Percentiles rank a stretch among this genome's conserved stretches.
These are phyloP conservation scores for Alcedo atthis DNA, from an alignment of 2,797 vertebrate species.

Conservation along the genomic window DNA sequence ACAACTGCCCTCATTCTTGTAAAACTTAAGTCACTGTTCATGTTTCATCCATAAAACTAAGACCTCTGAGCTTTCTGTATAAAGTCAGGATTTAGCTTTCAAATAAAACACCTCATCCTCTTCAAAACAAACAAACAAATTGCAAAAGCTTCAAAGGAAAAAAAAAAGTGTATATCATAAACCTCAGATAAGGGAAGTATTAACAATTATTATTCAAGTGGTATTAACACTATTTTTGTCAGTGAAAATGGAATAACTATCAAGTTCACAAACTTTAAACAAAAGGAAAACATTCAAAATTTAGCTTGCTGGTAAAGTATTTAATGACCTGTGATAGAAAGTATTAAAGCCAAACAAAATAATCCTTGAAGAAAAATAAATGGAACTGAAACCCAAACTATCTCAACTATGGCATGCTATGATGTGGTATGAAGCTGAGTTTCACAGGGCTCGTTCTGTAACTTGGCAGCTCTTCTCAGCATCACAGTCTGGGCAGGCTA, in stretches of 20 bases:
- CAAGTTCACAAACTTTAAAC: background rate
- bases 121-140: background rate
- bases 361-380: background rate
- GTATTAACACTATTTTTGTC: background rate
- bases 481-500: rapidly evolving
- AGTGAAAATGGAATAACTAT: background rate
- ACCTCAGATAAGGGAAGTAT: background rate
- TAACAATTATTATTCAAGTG: background rate
- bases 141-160: background rate
- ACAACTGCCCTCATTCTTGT: background rate
- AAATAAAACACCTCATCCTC: background rate
- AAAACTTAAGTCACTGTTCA: background rate
- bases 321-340: background rate
- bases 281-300: background rate
- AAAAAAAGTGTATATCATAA: background rate
- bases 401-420: background rate
- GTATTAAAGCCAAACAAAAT: background rate
- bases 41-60: background rate
- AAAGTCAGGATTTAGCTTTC: background rate
- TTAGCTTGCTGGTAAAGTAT: background rate
- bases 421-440: rapidly evolving
- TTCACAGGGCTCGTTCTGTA: background rate
- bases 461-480: background rate
- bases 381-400: background rate
- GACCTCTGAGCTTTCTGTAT: background rate